These are phyloP conservation scores for Eupleurogrammus muticus DNA, from an alignment of 2,797 vertebrate genomes.

Conservation along the genomic window DNA sequence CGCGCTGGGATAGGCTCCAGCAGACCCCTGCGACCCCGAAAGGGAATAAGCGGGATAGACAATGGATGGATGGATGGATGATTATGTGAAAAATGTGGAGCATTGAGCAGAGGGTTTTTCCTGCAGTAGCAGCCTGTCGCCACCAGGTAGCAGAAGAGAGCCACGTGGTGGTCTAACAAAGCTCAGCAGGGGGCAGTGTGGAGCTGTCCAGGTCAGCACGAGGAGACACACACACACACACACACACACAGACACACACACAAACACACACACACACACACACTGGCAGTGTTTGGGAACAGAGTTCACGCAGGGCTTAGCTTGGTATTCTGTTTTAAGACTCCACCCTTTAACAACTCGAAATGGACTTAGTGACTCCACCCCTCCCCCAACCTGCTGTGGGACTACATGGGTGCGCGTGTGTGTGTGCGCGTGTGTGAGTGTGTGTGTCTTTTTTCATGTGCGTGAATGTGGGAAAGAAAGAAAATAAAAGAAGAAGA, in stretches of 20 bases:
- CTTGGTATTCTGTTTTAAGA: slow-evolving; percentile 68
- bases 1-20: too few relatives aligned
- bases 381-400: slow-evolving; percentile 48
- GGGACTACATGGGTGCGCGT: slow-evolving; percentile 6
- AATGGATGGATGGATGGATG: too few relatives aligned
- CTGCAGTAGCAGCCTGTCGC: background rate
- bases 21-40: too few relatives aligned
- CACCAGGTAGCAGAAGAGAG: slow-evolving; percentile 47
- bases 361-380: slow-evolving; percentile 63
- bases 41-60: too few relatives aligned
- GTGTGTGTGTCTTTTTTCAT: slow-evolving; percentile 10
- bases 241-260: slow-evolving; percentile 8
- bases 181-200: slow-evolving; percentile 62
- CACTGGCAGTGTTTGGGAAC: slow-evolving; percentile 49
- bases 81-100: too few relatives aligned
- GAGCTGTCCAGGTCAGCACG: slow-evolving; percentile 13
- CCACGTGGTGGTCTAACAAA: background rate
- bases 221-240: background rate
- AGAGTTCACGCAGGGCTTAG: slow-evolving; percentile 66
- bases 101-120: background rate
- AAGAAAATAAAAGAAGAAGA: slow-evolving; percentile 19
- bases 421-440: slow-evolving; percentile 1
- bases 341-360: slow-evolving; percentile 65
- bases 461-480: slow-evolving; percentile 24
- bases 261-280: slow-evolving; percentile 19